phyloP scores from a whole-genome alignment of 2,797 vertebrate genomes.

The Lacerta viridis region DNA sequence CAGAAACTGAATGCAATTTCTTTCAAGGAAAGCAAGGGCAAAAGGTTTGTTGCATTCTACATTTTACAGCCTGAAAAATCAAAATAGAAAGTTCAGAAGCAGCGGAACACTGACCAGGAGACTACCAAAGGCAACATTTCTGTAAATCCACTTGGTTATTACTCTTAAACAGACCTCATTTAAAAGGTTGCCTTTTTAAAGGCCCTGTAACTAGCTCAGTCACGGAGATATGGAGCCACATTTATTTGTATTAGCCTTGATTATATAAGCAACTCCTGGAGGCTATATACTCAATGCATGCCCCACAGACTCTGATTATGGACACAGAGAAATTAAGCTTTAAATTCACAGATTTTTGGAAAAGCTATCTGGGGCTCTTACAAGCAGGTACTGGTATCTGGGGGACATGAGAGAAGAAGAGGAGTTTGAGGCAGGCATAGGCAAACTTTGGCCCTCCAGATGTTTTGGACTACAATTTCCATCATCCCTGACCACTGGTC shows the following conservation, averaged over 20 bases:
- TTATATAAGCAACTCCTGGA: background rate
- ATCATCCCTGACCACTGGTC: too few relatives aligned
- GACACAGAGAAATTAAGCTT: background rate
- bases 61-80: constrained; percentile 74
- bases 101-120: background rate
- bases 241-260: constrained; percentile 26
- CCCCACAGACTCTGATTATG: background rate
- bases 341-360: background rate
- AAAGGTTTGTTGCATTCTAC: too few relatives aligned
- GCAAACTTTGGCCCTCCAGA: too few relatives aligned
- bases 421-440: too few relatives aligned
- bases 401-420: background rate
- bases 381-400: background rate
- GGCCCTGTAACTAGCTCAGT: constrained; percentile 28
- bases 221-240: constrained; percentile 50
- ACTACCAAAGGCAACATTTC: too few relatives aligned
- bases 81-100: background rate
- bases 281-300: background rate
- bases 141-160: background rate
- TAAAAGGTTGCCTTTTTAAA: constrained; percentile 7
- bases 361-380: background rate
- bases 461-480: too few relatives aligned
- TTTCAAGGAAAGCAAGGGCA: too few relatives aligned
- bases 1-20: too few relatives aligned
- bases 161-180: constrained; percentile 5